A percentile compares a stretch with the other conserved stretches of the same genome.
Evolutionary conservation across 2,888 invertebrate species (phyloP).

Genomic region (Oxyteleia sp.): DNA sequence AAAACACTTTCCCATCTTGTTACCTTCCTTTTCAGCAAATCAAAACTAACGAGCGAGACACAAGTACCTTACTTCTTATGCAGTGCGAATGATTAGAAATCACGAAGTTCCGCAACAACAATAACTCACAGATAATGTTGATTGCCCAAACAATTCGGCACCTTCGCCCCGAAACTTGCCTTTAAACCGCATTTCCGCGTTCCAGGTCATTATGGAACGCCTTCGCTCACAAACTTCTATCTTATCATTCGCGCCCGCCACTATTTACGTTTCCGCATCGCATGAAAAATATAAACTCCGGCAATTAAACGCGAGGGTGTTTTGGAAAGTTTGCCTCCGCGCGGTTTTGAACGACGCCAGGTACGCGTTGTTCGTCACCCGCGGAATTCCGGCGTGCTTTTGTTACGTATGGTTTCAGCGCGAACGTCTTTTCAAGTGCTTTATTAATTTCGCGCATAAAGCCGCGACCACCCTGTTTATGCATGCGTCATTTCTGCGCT

Average conservation of each 20-base stretch:
- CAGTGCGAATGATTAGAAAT: slow-evolving; percentile 51
- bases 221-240: slow-evolving; percentile 52
- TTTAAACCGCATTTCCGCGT: slow-evolving; percentile 47
- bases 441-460: slow-evolving; percentile 28
- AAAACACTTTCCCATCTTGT: too few relatives aligned
- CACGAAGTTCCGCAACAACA: slow-evolving; percentile 47
- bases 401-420: slow-evolving; percentile 25
- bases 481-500: slow-evolving; percentile 7
- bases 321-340: slow-evolving; percentile 42
- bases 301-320: slow-evolving; percentile 46
- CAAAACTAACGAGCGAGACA: slow-evolving; percentile 14
- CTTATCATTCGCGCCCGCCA: slow-evolving; percentile 45
- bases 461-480: not conserved
- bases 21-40: not conserved
- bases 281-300: slow-evolving; percentile 65
- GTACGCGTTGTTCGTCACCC: slow-evolving; percentile 14
- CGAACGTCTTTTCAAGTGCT: slow-evolving; percentile 18
- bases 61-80: slow-evolving; percentile 29
- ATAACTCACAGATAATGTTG: slow-evolving; percentile 59
- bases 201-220: slow-evolving; percentile 47
- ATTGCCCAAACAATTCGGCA: slow-evolving; percentile 53
- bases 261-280: slow-evolving; percentile 51
- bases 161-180: slow-evolving; percentile 47
- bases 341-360: not conserved
- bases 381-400: slow-evolving; percentile 16